These are phyloP conservation scores for Pandemis heparana DNA, from an alignment of 2,888 invertebrate species.

Conservation along the genomic window DNA sequence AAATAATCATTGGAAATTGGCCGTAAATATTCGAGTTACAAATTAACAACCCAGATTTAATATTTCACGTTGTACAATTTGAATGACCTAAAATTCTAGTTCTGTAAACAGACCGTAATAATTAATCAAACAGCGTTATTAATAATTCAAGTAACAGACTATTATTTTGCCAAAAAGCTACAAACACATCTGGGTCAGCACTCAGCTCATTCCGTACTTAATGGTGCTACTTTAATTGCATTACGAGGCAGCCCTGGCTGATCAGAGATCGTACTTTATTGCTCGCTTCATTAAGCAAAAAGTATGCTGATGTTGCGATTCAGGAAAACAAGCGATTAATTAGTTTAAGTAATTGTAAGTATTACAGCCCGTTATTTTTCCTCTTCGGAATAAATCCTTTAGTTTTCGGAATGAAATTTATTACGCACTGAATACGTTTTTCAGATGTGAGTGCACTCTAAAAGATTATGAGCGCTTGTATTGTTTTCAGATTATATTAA, in stretches of 20 bases:
- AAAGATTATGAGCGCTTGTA: constrained; percentile 22
- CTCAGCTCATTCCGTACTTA: constrained; percentile 1
- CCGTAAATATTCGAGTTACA: not conserved
- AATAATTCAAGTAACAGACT: constrained; percentile 4
- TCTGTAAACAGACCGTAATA: not conserved
- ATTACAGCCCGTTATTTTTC: constrained; percentile 67
- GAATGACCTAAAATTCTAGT: not conserved
- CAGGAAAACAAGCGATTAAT: constrained; percentile 79
- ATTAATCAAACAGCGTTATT: constrained; percentile 1
- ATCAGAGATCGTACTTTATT: constrained; percentile 65
- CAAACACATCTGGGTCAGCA: constrained; percentile 12
- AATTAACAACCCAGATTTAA: not conserved
- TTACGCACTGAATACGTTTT: constrained; percentile 47
- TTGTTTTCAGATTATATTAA: not conserved
- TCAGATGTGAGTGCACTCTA: constrained; percentile 12
- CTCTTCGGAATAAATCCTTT: constrained; percentile 71
- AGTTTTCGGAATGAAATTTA: constrained; percentile 65
- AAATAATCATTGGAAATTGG: not conserved
- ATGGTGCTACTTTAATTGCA: constrained; percentile 18
- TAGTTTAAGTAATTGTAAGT: constrained; percentile 80
- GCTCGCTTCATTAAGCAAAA: constrained; percentile 78
- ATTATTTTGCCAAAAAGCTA: constrained; percentile 14
- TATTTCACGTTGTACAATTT: not conserved
- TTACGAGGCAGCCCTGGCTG: constrained; percentile 55
- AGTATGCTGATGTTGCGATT: constrained; percentile 78